A percentile compares a stretch with the other conserved stretches of the same genome.
Evolutionary conservation across 2,888 invertebrate genomes (phyloP).

Genomic region (Callimorpha dominula): DNA sequence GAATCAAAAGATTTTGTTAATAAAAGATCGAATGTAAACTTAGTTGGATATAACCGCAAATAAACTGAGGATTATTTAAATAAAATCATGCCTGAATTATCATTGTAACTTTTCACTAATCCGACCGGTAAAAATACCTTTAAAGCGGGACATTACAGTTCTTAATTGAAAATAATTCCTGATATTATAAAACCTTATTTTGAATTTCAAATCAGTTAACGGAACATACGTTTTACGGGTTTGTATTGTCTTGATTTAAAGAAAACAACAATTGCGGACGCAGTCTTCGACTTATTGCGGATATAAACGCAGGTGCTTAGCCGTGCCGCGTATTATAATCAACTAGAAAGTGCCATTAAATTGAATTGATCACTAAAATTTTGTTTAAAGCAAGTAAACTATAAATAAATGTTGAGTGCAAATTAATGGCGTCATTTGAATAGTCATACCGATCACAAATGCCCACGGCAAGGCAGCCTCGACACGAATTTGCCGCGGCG

Average conservation of each 20-base stretch:
- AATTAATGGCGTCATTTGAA: constrained; percentile 56
- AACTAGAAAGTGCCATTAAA: constrained; percentile 45
- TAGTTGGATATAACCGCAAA: constrained; percentile 15
- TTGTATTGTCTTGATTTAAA: constrained; percentile 45
- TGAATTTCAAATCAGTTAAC: constrained; percentile 47
- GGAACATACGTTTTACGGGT: constrained; percentile 28
- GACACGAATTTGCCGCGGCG: constrained; percentile 79
- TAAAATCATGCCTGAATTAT: constrained; percentile 25
- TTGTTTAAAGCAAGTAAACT: constrained; percentile 37
- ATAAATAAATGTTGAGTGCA: constrained; percentile 45
- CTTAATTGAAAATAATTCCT: constrained; percentile 45
- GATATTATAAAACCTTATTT: constrained; percentile 35
- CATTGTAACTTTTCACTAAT: constrained; percentile 25
- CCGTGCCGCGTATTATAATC: constrained; percentile 45
- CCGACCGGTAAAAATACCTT: constrained; percentile 21
- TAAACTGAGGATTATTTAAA: constrained; percentile 35
- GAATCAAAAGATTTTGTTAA: constrained; percentile 22
- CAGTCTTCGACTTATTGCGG: constrained; percentile 18
- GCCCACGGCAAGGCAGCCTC: constrained; percentile 75
- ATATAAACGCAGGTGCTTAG: constrained; percentile 37
- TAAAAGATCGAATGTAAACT: constrained; percentile 15
- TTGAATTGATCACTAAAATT: constrained; percentile 38
- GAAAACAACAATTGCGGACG: constrained; percentile 35
- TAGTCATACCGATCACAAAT: constrained; percentile 70
- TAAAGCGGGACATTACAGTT: constrained; percentile 18